phyloP scores from a whole-genome alignment of 2,797 vertebrate genomes.

The Florisuga fusca region DNA sequence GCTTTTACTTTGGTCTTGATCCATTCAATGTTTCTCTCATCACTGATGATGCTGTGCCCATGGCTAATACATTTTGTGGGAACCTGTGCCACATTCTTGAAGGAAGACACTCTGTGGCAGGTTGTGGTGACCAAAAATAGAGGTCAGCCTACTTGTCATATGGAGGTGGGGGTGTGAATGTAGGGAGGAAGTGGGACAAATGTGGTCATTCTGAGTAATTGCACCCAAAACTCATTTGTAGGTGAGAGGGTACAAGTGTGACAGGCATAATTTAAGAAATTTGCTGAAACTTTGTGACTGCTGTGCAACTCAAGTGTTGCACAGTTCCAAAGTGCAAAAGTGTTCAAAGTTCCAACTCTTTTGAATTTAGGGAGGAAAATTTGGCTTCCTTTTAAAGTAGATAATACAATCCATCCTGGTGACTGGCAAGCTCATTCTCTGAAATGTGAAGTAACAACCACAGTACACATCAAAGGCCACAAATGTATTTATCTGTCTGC shows the following conservation, averaged over 20 bases:
- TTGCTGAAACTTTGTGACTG: neutral
- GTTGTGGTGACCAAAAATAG: neutral
- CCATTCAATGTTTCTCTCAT: neutral
- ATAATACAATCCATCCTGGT: neutral
- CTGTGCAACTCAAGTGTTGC: neutral
- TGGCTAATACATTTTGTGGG: neutral
- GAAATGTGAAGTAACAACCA: neutral
- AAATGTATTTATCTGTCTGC: neutral
- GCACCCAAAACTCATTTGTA: neutral
- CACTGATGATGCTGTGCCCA: fast-evolving
- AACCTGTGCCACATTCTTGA: neutral
- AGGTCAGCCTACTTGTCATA: neutral
- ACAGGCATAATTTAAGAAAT: neutral
- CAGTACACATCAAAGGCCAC: neutral
- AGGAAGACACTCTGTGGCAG: neutral
- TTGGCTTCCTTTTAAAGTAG: neutral
- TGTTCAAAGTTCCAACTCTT: neutral
- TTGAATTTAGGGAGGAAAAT: neutral
- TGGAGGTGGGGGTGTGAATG: neutral
- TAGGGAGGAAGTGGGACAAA: neutral
- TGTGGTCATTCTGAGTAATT: neutral
- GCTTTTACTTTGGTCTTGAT: neutral
- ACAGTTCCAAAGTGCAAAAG: no score
- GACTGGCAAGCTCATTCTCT: neutral
- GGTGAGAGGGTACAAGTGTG: neutral